Evolutionary conservation across 30 jellyfish, hydroid and myxozoan species (phyloP), one percentile per base, ranked within the genome.

Genomic region (Hydra vulgaris): DNA sequence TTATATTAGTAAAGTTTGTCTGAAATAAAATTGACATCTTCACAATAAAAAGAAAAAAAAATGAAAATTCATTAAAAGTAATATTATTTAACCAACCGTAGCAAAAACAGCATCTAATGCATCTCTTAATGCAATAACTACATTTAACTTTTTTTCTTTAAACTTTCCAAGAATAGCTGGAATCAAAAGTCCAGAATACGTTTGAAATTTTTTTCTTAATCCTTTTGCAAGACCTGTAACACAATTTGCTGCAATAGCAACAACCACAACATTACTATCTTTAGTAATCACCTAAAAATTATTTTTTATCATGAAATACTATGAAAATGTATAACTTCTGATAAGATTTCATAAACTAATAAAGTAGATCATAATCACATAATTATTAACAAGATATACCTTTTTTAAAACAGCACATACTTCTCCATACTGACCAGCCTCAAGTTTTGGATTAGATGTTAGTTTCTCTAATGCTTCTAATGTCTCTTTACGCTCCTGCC

Each of bases 401-500:
- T 94, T 94, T 54, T 94, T 94, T 18, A 94, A 85, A 21, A 88
- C 95, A 8, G 94, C 95, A 89, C 95, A 74, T 24, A 94, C 73
- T 25, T 94, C 96, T 17, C 97, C 96, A 80, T 83, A 94, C 25
- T 94, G 96, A 7, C 97, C 99, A 55, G 96, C 94, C 76, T 87
- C 97, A 18, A 94, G 83, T 71, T 88, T 94, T 20, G 97, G 96
- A 26, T 71, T 76, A 15, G 95, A 81, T 16, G 96, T 82, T 68
- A 94, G 82, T 73, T 94, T 94, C 20, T 87, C 96, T 16, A 94
- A 70, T 23, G 74, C 81, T 82, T 94, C 99, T 21, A 94, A 85
- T 27, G 99, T 96, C 56, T 88, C 97, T 74, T 84, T 94, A 81
- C 99, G 66, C 25, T 87, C 97, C 53, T 94, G 96, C 99, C 99